Evolutionary conservation across 2,888 invertebrate species (phyloP).

Genomic region (Cyrtodaria siliqua): DNA sequence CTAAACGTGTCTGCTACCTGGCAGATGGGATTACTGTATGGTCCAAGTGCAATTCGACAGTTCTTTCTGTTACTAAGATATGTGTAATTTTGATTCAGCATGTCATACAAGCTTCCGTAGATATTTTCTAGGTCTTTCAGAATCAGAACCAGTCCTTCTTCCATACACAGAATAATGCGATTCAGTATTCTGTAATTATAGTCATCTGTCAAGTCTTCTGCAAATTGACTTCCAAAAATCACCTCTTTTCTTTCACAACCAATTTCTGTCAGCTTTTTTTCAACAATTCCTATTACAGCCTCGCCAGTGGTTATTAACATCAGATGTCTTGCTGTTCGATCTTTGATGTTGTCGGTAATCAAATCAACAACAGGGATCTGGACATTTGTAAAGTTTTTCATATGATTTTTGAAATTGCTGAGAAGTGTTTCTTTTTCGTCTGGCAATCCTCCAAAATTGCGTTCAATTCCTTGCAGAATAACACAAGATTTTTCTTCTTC

Average conservation of each 20-base stretch:
- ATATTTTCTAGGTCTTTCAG: constrained; percentile 72
- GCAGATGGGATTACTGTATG: too few species aligned
- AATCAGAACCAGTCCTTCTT: constrained; percentile 71
- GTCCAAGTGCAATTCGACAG: too few species aligned
- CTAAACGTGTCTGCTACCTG: constrained; percentile 71
- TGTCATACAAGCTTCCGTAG: too few species aligned
- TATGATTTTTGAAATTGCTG: constrained; percentile 31
- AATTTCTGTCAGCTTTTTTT: constrained; percentile 47
- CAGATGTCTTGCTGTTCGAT: constrained; percentile 65
- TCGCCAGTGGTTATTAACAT: constrained; percentile 70
- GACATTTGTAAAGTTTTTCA: too few species aligned
- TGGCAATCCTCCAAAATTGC: constrained; percentile 72
- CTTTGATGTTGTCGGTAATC: constrained; percentile 66
- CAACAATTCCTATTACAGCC: constrained; percentile 62
- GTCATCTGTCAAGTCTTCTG: constrained; percentile 74
- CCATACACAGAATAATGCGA: constrained; percentile 77
- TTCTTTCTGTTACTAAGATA: constrained; percentile 68
- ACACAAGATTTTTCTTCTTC: constrained; percentile 29
- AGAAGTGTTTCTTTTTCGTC: constrained; percentile 51
- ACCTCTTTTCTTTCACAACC: constrained; percentile 55
- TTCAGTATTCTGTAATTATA: constrained; percentile 73
- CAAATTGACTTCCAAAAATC: constrained; percentile 76
- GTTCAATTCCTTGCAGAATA: constrained; percentile 62
- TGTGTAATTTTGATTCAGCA: constrained; percentile 77
- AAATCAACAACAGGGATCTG: constrained; percentile 46